Evolutionary conservation across 1,140 invertebrate species (phyloP), one percentile per base, ranked within the genome.

Genomic region (Eubasilissa regina): DNA sequence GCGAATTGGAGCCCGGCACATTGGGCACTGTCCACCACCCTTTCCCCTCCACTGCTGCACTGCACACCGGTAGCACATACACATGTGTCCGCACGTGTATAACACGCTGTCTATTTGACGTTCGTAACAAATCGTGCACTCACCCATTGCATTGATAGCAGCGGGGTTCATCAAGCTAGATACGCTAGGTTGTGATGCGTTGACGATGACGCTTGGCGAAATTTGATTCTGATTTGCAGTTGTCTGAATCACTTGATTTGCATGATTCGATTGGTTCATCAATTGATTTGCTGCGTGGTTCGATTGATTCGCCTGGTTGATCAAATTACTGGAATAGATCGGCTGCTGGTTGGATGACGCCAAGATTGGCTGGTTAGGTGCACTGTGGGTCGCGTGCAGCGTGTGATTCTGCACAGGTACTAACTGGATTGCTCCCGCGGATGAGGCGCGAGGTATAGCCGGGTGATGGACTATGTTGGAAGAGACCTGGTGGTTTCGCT

Each of bases 81-180:
- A 99, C 96, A 99, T 98, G 89, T 99, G 97, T 51, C 98, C 97
- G 87, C 98, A 99, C 89, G 95, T 97, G 85, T 99, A 99, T 17
- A 99, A 89, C 19, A 98, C 97, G 83, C 95, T 95, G 87, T 99
- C 96, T 62, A 98, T 96, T 70, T 93, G 92, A 83, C 96, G 93
- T 86, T 99, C 97, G 85, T 97, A 98, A 87, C 98, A 99, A 62
- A 99, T 97, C 0, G 95, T 96, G 88, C 97, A 99, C 85, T 98
- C 97, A 51, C 84, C 84, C 43, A 70, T 81, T 83, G 74, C 84
- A 21, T 58, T 73, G 58, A 19, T 70, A 60, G 17, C 58, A 17
- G 11, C 35, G 15, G n/a, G 43, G 10, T 48, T 47, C 35, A 68
- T 43, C 43, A 64, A 56, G 4, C 25, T 58, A 15, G 80, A 77